A percentile compares a stretch with the other conserved stretches of the same genome.
These are phyloP conservation scores for Tethea ocularis DNA, from an alignment of 2,888 invertebrate genomes.

Conservation along the genomic window DNA sequence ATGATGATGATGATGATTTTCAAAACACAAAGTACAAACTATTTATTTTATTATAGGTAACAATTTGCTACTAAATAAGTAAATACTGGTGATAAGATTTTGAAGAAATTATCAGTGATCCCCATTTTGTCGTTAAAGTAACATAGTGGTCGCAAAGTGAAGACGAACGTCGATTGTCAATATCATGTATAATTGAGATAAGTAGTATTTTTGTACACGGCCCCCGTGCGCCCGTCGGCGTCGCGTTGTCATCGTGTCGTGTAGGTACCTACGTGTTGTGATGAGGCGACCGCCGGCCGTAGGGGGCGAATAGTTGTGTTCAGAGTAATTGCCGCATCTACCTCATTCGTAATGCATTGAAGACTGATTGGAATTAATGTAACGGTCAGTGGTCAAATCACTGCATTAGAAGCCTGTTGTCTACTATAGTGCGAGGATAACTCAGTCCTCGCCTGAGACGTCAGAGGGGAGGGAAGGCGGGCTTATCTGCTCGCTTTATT, in stretches of 20 bases:
- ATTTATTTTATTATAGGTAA: no score
- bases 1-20: no score
- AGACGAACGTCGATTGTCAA: slow-evolving; percentile 52
- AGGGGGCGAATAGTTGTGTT: slow-evolving; percentile 49
- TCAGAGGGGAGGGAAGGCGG: no score
- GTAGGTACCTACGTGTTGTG: slow-evolving; percentile 22
- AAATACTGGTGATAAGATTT: no score
- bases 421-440: no score
- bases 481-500: no score
- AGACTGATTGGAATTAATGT: slow-evolving; percentile 70
- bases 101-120: no score
- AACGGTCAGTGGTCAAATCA: slow-evolving; percentile 80
- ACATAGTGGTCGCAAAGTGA: slow-evolving; percentile 37
- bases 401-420: slow-evolving; percentile 77
- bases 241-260: slow-evolving; percentile 32
- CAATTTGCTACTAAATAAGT: no score
- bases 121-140: not conserved
- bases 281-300: slow-evolving; percentile 19
- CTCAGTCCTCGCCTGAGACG: no score
- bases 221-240: slow-evolving; percentile 32
- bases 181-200: slow-evolving; percentile 58
- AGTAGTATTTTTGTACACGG: slow-evolving; percentile 67
- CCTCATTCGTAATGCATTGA: slow-evolving; percentile 69
- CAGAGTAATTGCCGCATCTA: slow-evolving; percentile 67
- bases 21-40: no score